Evolutionary conservation across 2,797 vertebrate genomes (phyloP).

Genomic region (Spheniscus humboldti): DNA sequence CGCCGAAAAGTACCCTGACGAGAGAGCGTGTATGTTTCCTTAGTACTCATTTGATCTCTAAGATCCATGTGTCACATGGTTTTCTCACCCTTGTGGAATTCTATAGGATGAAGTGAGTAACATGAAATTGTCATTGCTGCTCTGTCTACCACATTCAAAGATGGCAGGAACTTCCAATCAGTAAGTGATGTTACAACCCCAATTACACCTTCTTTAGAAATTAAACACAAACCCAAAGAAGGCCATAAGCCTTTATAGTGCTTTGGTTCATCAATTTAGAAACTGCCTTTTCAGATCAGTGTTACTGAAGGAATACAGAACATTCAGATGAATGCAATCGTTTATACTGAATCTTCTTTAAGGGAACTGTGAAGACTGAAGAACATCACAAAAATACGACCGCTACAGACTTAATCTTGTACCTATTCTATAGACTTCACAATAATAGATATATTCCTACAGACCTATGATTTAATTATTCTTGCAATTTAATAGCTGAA

Average conservation of each 20-base stretch:
- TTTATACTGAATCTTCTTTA: not conserved
- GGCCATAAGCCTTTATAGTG: rapidly evolving
- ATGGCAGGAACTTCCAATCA: not conserved
- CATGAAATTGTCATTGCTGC: not conserved
- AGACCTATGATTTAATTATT: not conserved
- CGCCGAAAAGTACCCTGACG: not conserved
- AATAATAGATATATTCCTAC: not conserved
- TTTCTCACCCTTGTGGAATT: not conserved
- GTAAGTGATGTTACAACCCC: not conserved
- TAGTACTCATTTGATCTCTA: not conserved
- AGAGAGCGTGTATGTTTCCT: not conserved
- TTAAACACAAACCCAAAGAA: not conserved
- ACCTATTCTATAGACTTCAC: not conserved
- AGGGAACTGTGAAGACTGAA: not conserved
- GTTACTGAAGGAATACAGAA: not conserved
- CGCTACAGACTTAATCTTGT: not conserved
- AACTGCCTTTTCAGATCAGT: not conserved
- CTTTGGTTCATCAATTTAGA: not conserved
- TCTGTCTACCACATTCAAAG: not conserved
- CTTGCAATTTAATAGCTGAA: not conserved
- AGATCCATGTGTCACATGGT: not conserved
- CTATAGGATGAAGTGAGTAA: not conserved
- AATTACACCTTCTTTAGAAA: not conserved
- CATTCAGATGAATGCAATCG: not conserved
- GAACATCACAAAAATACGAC: not conserved